Evolutionary conservation across 2,888 invertebrate genomes (phyloP), one percentile per base, ranked within the genome.

Genomic region (Troilus luridus): DNA sequence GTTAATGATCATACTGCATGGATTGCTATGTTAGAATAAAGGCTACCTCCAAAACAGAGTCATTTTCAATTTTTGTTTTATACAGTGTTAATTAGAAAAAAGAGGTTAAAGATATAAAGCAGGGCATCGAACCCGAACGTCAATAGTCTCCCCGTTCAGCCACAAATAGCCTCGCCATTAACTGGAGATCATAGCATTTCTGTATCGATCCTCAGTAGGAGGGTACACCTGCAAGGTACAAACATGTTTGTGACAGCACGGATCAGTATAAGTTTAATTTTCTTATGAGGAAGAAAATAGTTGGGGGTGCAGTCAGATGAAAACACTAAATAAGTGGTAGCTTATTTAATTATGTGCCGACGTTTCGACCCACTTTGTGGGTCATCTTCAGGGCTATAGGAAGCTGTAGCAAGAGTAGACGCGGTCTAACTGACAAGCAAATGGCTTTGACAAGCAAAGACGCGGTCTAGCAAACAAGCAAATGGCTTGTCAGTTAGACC

Each of bases 141-240:
- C 72, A 41, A 77, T 77, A 77, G 12, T 12, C 72, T 41, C 27
- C 24, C 19, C 72, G 72, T 27, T 77, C 41, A 77, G 72, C 72
- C 41, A 77, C 72, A 77, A 77, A 77, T 77, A 77, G 72, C 72
- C 72, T 3, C 17, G 17, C 72, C 72, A 77, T 41, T 77, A 41
- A 41, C 27, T 27, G 7, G 27, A 41, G 72, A 77, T 77, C 27
- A 19, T 77, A 17, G 5, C 41, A 41, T 77, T 77, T 17, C 17
- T 17, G 72, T 41, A 77, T 41, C 7, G 72, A 77, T 27, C 41
- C 72, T 41, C 24, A 12, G 24, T 14, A 24, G 67, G 14, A 24
- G 24, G 12, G 24, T 24, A 14, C n/a, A 64, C 64, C 64, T n/a
- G 10, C 10, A n/a, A n/a, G 62, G 21, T 62, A 21, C 19, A 21